Conservation (phyloP, 2,888 invertebrate species). For the Pseudolycoriella hygida region DNA sequence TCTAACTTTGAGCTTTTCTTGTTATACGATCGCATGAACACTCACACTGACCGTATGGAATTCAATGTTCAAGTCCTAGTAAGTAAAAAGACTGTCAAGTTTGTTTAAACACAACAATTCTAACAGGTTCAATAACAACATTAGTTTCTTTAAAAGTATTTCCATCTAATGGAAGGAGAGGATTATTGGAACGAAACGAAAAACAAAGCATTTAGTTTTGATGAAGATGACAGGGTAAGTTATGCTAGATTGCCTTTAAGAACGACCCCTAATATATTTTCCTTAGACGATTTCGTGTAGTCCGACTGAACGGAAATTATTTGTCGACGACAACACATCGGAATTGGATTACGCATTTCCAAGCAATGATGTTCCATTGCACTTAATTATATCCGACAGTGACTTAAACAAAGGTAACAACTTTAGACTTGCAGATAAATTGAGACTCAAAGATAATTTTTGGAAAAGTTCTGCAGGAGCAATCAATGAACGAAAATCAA, state of each 20-base stretch:
- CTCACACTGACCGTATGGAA: too few relatives aligned
- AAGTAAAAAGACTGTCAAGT: too few relatives aligned
- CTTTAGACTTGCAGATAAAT: conserved; percentile 8
- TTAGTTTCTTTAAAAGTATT: too few relatives aligned
- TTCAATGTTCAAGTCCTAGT: too few relatives aligned
- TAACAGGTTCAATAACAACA: too few relatives aligned
- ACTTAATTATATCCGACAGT: conserved; percentile 22
- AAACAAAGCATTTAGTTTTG: conserved; percentile 57
- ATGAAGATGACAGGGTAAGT: conserved; percentile 48
- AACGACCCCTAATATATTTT: too few relatives aligned
- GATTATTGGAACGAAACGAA: conserved; percentile 66
- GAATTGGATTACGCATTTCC: conserved; percentile 25
- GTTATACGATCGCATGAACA: too few relatives aligned
- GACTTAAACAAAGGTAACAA: conserved; percentile 16
- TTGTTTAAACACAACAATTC: too few relatives aligned
- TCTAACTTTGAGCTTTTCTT: too few relatives aligned
- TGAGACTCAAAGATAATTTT: conserved; percentile 11
- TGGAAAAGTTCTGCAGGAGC: conserved; percentile 35
- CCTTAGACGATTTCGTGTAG: neutral
- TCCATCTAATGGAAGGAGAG: conserved; percentile 42
- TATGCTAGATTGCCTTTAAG: neutral
- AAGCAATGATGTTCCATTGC: conserved; percentile 21
- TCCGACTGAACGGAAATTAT: conserved; percentile 2
- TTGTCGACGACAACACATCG: conserved; percentile 21
- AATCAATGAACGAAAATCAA: conserved; percentile 34